Evolutionary conservation across 1,140 invertebrate genomes (phyloP).

Genomic region (Forficula auricularia): DNA sequence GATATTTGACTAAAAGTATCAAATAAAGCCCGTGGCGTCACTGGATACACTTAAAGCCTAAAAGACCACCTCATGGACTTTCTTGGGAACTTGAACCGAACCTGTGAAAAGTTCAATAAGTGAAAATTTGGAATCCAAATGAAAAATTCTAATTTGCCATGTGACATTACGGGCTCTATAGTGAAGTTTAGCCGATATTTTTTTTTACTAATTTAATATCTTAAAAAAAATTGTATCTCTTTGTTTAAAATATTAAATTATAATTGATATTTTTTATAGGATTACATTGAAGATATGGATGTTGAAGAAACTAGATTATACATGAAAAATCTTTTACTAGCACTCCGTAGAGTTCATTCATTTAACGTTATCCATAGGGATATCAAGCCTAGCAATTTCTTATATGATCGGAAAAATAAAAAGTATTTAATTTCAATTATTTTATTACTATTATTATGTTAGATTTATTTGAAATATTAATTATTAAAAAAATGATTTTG

Average conservation of each 20-base stretch:
- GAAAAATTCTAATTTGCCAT: too few species aligned
- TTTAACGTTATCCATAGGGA: slow-evolving; percentile 80
- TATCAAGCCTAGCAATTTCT: slow-evolving; percentile 84
- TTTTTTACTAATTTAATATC: not conserved
- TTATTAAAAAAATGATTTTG: not conserved
- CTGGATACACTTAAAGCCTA: too few species aligned
- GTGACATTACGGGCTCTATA: too few species aligned
- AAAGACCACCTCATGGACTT: too few species aligned
- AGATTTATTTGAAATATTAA: slow-evolving; percentile 4
- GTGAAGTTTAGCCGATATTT: not conserved
- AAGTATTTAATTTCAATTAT: slow-evolving; percentile 30
- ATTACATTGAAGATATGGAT: slow-evolving; percentile 54
- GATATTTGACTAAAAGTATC: too few species aligned
- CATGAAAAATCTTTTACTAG: slow-evolving; percentile 63
- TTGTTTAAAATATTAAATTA: too few species aligned
- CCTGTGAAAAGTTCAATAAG: too few species aligned
- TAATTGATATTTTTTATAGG: slow-evolving; percentile 43
- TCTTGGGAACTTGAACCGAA: too few species aligned
- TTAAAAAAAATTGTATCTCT: too few species aligned
- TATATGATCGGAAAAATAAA: slow-evolving; percentile 60
- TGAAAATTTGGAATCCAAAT: too few species aligned
- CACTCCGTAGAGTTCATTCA: slow-evolving; percentile 62
- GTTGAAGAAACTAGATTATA: slow-evolving; percentile 56
- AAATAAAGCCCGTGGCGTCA: too few species aligned
- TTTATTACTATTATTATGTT: slow-evolving; percentile 1